Evolutionary conservation across 2,888 invertebrate genomes (phyloP).

Genomic region (Leistus spinibarbis): DNA sequence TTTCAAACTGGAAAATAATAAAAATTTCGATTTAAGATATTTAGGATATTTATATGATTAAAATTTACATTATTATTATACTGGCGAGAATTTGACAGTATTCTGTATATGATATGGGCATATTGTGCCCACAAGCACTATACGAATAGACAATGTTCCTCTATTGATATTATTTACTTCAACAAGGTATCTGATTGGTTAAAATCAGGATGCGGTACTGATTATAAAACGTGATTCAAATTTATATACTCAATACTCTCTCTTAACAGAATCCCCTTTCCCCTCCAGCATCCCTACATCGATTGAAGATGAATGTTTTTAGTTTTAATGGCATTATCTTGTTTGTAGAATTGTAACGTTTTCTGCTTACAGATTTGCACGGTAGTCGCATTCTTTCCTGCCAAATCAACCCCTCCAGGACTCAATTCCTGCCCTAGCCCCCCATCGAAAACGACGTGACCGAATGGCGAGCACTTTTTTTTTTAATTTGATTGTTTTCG

Average conservation of each 20-base stretch:
- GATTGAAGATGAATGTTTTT: conserved; percentile 36
- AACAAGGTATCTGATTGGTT: conserved; percentile 21
- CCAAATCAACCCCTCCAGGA: conserved; percentile 24
- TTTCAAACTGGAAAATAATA: too few relatives aligned
- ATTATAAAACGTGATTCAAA: conserved; percentile 37
- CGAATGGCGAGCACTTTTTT: conserved; percentile 18
- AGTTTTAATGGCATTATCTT: conserved; percentile 38
- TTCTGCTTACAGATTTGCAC: conserved; percentile 26
- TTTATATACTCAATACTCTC: conserved; percentile 21
- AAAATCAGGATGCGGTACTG: conserved; percentile 16
- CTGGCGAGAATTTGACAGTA: too few relatives aligned
- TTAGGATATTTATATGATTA: too few relatives aligned
- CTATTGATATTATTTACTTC: conserved; percentile 33
- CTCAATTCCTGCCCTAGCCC: neutral
- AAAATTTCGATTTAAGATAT: too few relatives aligned
- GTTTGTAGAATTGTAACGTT: conserved; percentile 36
- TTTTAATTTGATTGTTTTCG: conserved; percentile 28
- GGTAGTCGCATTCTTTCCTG: conserved; percentile 21
- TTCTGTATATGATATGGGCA: neutral
- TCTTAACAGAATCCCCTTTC: neutral
- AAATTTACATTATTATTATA: too few relatives aligned
- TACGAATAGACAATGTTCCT: too few relatives aligned
- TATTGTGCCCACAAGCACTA: neutral
- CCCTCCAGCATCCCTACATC: neutral
- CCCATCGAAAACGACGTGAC: conserved; percentile 24